Evolutionary conservation across 2,113 vertebrate genomes (phyloP).

Genomic region (Gadus macrocephalus): DNA sequence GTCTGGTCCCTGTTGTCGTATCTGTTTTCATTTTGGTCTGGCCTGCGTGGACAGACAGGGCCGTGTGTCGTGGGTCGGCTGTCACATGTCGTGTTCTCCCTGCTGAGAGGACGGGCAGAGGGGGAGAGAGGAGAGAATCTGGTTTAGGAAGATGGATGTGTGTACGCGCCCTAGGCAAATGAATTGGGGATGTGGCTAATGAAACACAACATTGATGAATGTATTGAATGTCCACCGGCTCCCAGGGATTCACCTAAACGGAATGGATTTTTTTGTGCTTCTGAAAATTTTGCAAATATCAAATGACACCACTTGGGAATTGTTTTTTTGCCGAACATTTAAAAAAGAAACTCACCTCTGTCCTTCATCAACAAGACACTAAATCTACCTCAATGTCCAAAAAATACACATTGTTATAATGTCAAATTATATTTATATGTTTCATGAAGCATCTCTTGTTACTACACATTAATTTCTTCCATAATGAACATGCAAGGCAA

Average conservation of each 20-base stretch:
- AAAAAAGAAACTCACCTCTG: too few species aligned
- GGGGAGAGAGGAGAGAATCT: neutral
- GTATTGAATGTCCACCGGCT: neutral
- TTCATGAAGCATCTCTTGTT: too few species aligned
- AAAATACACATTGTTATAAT: too few species aligned
- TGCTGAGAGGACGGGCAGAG: slow-evolving; percentile 12
- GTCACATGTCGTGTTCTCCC: slow-evolving; percentile 31
- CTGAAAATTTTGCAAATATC: too few species aligned
- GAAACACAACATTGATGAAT: slow-evolving; percentile 27
- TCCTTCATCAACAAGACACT: too few species aligned
- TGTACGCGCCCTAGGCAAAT: slow-evolving; percentile 6
- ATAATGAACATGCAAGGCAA: too few species aligned
- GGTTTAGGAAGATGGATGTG: slow-evolving; percentile 23
- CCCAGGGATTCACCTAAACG: neutral
- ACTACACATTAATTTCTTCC: too few species aligned
- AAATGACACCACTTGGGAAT: too few species aligned
- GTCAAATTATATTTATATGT: too few species aligned
- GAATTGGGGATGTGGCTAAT: slow-evolving; percentile 26
- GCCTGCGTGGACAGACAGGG: slow-evolving; percentile 15
- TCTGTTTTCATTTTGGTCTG: slow-evolving; percentile 56
- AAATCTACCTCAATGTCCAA: too few species aligned
- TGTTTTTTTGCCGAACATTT: too few species aligned
- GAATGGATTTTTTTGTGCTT: neutral
- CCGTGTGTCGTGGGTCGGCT: slow-evolving; percentile 30
- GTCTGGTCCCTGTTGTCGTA: slow-evolving; percentile 35